Conservation (phyloP, 2,797 vertebrate genomes). For the Pangasius krempfi region DNA sequence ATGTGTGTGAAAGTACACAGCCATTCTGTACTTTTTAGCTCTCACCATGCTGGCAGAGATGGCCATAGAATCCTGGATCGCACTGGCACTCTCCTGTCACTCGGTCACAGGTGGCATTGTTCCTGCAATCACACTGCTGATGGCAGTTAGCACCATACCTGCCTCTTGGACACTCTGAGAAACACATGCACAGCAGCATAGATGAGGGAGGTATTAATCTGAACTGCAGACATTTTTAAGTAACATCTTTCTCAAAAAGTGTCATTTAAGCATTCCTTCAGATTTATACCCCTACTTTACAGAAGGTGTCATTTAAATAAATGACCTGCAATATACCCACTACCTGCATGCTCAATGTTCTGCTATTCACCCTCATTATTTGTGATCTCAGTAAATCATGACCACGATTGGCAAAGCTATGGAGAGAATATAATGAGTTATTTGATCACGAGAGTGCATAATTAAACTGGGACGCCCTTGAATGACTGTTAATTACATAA, state of each 20-base stretch:
- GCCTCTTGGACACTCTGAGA: conserved; percentile 73
- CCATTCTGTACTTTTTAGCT: background rate
- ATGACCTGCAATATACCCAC: background rate
- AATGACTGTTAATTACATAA: background rate
- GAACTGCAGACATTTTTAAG: background rate
- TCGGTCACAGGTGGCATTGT: conserved; percentile 70
- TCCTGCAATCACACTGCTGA: conserved; percentile 74
- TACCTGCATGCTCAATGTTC: background rate
- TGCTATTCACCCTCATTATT: background rate
- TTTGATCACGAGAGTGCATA: background rate
- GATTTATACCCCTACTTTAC: background rate
- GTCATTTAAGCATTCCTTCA: background rate
- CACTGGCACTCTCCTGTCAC: conserved; percentile 75
- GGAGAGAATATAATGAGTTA: background rate
- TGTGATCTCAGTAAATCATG: background rate
- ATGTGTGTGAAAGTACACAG: background rate
- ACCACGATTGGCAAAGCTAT: background rate
- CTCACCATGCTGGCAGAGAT: conserved; percentile 81
- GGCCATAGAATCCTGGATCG: conserved; percentile 75
- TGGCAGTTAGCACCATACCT: conserved; percentile 74
- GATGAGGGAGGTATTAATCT: background rate
- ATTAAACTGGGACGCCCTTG: background rate
- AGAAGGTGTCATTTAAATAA: background rate
- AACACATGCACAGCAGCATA: conserved; percentile 29
- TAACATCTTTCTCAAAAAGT: background rate